phyloP scores from a whole-genome alignment of 1,140 invertebrate genomes.

The Lasaia peninsularis region DNA sequence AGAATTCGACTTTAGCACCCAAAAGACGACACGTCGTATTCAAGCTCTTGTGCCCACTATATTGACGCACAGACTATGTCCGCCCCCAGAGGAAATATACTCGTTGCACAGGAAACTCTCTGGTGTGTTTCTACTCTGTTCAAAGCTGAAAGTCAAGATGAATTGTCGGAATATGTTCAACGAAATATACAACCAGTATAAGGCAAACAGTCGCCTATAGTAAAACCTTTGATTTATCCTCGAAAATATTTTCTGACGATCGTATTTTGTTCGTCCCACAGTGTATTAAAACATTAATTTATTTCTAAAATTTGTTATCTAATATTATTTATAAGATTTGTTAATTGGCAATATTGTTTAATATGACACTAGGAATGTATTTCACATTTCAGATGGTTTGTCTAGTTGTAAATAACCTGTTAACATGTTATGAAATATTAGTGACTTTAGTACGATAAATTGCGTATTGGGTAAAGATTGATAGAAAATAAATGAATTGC shows the following conservation, averaged over 20 bases:
- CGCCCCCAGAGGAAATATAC: slow-evolving; percentile 99
- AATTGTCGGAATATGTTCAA: slow-evolving; percentile 93
- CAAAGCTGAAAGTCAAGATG: slow-evolving; percentile 92
- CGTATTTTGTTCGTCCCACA: too few relatives aligned
- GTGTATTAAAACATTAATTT: too few relatives aligned
- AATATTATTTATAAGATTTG: too few relatives aligned
- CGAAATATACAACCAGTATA: slow-evolving; percentile 85
- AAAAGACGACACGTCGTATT: slow-evolving; percentile 84
- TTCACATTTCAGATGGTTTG: too few relatives aligned
- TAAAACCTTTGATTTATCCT: background rate
- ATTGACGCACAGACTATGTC: slow-evolving; percentile 94
- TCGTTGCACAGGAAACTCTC: slow-evolving; percentile 98
- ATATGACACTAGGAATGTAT: too few relatives aligned
- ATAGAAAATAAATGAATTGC: too few relatives aligned
- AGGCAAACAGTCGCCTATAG: slow-evolving; percentile 28
- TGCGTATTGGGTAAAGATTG: too few relatives aligned
- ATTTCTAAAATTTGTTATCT: background rate
- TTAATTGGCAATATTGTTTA: too few relatives aligned
- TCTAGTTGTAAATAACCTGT: too few relatives aligned
- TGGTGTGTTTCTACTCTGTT: slow-evolving; percentile 96
- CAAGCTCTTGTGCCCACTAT: slow-evolving; percentile 94
- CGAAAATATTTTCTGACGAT: too few relatives aligned
- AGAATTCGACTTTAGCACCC: slow-evolving; percentile 93
- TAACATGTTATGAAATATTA: too few relatives aligned
- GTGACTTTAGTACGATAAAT: too few relatives aligned